Conservation (phyloP, 2,113 vertebrate genomes). For the Fregetta grallaria region DNA sequence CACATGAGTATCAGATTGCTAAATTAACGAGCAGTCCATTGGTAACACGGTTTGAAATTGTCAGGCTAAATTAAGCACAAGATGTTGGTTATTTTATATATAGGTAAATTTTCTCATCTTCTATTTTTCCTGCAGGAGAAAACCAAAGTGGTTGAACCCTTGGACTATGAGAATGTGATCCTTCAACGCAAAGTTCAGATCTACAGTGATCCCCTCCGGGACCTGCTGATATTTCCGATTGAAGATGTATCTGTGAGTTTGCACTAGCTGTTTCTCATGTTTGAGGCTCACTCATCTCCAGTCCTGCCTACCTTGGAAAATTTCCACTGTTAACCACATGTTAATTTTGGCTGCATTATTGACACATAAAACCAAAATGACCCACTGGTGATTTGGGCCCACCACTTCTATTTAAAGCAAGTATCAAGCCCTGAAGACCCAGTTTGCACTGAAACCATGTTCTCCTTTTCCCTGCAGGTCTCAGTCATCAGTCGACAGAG, state of each 20-base stretch:
- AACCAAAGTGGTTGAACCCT: slow-evolving; percentile 91
- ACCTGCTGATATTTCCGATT: slow-evolving; percentile 92
- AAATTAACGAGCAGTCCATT: background rate
- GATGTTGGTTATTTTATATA: background rate
- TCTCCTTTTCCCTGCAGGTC: slow-evolving; percentile 74
- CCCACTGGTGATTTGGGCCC: background rate
- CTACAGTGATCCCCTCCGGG: slow-evolving; percentile 93
- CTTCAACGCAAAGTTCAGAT: slow-evolving; percentile 94
- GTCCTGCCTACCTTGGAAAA: background rate
- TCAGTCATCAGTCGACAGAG: slow-evolving; percentile 84
- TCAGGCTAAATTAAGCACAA: background rate
- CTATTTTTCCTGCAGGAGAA: slow-evolving; percentile 81
- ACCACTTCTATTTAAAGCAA: background rate
- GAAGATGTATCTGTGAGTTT: slow-evolving; percentile 93
- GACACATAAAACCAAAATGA: background rate
- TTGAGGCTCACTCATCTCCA: background rate
- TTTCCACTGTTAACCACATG: background rate
- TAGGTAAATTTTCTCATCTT: background rate
- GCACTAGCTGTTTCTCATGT: background rate
- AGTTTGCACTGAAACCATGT: background rate
- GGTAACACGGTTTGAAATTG: background rate
- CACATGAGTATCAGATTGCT: background rate
- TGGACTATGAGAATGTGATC: slow-evolving; percentile 96
- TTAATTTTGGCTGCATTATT: background rate
- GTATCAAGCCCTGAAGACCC: background rate